Conservation (phyloP, 1,140 invertebrate species). For the Reticulitermes speratus region DNA sequence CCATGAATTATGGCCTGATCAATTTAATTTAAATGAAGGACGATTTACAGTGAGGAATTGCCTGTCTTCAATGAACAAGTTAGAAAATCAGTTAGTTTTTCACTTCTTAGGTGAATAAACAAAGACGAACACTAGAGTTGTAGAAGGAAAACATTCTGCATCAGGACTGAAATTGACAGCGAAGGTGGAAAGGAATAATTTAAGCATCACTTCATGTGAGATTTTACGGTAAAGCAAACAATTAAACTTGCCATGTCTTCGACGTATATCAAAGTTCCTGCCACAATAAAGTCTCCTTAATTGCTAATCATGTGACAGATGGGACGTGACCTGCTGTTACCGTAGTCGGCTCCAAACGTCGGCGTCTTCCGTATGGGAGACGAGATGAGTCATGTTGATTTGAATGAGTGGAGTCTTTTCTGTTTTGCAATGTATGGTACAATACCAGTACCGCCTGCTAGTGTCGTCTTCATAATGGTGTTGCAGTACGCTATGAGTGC, state of each 20-base stretch:
- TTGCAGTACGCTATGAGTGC: background rate
- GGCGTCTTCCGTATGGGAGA: background rate
- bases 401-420: conserved; percentile 1
- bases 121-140: too few species aligned
- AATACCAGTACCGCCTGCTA: background rate
- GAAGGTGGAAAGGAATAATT: background rate
- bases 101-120: too few species aligned
- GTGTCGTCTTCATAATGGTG: background rate
- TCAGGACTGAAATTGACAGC: background rate
- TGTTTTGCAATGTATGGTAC: background rate
- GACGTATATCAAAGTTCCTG: background rate
- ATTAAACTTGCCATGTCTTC: background rate
- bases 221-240: background rate
- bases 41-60: too few species aligned
- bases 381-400: background rate
- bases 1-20: too few species aligned
- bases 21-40: too few species aligned
- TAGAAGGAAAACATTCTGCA: too few species aligned
- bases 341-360: background rate
- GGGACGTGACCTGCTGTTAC: background rate
- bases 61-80: too few species aligned
- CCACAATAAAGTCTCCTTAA: background rate
- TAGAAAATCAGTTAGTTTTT: too few species aligned
- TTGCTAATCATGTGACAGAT: background rate
- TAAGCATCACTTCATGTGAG: background rate